Conservation (phyloP, 2,888 invertebrate species). For the Archips xylosteana region DNA sequence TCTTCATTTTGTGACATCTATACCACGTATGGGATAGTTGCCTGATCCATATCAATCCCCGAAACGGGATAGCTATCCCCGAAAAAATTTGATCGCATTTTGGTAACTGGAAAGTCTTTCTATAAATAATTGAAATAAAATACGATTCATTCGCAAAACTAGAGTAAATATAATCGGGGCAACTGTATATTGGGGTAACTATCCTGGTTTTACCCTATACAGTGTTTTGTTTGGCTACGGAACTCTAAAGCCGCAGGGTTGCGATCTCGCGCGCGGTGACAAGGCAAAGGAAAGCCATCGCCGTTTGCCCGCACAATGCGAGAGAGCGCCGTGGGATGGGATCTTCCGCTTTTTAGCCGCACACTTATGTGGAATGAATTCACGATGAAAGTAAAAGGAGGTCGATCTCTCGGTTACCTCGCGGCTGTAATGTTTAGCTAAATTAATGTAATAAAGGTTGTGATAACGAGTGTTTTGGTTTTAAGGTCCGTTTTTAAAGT, state of each 20-base stretch:
- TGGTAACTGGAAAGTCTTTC: too few species aligned
- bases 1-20: too few species aligned
- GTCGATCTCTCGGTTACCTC: slow-evolving; percentile 57
- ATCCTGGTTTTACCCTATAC: too few species aligned
- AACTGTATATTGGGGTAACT: too few species aligned
- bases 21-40: too few species aligned
- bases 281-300: slow-evolving; percentile 45
- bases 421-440: slow-evolving; percentile 17
- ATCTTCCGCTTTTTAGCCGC: slow-evolving; percentile 76
- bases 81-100: too few species aligned
- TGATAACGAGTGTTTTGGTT: slow-evolving; percentile 7
- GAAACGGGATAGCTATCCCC: too few species aligned
- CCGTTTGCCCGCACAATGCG: slow-evolving; percentile 51
- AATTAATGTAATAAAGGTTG: slow-evolving; percentile 20
- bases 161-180: too few species aligned
- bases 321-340: slow-evolving; percentile 76
- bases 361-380: slow-evolving; percentile 74
- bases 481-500: neutral
- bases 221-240: neutral
- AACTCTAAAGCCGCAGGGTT: slow-evolving; percentile 13
- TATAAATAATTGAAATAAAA: too few species aligned
- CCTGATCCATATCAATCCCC: too few species aligned
- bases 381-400: slow-evolving; percentile 81
- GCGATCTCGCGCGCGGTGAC: slow-evolving; percentile 24
- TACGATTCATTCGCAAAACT: too few species aligned